These are phyloP conservation scores for Todiramphus saurophagus DNA, from an alignment of 2,113 vertebrate genomes.

Conservation along the genomic window DNA sequence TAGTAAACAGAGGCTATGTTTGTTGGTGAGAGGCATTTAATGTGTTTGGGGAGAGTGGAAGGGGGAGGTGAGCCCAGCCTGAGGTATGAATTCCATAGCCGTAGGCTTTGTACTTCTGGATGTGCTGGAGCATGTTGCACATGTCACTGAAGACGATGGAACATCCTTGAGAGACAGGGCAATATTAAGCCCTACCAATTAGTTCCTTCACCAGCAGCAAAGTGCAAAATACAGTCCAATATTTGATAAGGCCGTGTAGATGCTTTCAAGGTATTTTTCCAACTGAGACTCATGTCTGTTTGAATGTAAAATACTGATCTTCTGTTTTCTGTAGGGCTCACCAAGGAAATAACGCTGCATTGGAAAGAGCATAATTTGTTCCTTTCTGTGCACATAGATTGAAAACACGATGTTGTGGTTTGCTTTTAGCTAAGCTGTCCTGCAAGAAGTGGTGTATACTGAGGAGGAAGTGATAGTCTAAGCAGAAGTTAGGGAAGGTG, in stretches of 20 bases:
- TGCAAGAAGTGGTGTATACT: not conserved
- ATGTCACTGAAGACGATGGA: not conserved
- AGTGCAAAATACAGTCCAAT: not conserved
- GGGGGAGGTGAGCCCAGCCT: not conserved
- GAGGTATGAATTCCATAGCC: not conserved
- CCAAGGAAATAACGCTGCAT: not conserved
- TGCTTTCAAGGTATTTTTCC: not conserved
- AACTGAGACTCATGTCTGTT: not conserved
- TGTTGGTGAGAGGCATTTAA: not conserved
- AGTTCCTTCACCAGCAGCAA: not conserved
- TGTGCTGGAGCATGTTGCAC: fast-evolving
- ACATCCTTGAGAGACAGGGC: not conserved
- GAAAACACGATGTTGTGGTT: fast-evolving
- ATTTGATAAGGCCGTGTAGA: not conserved
- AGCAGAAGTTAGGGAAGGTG: not conserved
- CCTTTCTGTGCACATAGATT: fast-evolving
- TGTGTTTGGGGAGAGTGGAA: too few relatives aligned
- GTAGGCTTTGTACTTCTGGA: not conserved
- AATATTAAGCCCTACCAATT: not conserved
- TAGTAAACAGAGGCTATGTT: not conserved
- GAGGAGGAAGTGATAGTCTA: not conserved
- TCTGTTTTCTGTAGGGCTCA: not conserved
- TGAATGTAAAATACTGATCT: not conserved
- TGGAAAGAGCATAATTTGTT: fast-evolving
- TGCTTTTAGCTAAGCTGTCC: not conserved